Conservation (phyloP, 2,113 vertebrate species). For the Baryphthengus martii region DNA sequence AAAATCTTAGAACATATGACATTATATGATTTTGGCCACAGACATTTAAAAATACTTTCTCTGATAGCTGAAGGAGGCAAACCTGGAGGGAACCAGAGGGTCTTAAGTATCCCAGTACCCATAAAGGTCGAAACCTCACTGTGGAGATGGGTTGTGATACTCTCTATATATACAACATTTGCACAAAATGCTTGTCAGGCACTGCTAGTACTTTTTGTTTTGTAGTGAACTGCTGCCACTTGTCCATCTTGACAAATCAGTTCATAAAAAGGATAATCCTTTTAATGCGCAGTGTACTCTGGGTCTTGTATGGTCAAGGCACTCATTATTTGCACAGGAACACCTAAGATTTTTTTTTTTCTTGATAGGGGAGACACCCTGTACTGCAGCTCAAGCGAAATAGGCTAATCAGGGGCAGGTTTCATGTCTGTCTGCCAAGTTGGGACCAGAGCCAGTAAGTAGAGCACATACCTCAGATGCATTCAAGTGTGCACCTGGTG, state of each 20-base stretch:
- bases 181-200: neutral
- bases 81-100: neutral
- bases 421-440: slow-evolving; percentile 41
- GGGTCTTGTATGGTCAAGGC: neutral
- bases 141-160: neutral
- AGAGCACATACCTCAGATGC: slow-evolving; percentile 58
- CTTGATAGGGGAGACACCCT: neutral
- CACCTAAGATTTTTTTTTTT: neutral
- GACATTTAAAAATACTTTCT: neutral
- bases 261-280: neutral
- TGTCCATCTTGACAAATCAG: neutral
- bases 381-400: slow-evolving; percentile 32
- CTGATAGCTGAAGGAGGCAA: neutral
- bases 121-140: accelerated
- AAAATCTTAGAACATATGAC: neutral
- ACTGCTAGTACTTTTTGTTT: neutral
- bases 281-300: neutral
- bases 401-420: slow-evolving; percentile 57
- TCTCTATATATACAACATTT: neutral
- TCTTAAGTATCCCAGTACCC: neutral
- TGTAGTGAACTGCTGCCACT: neutral
- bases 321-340: neutral
- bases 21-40: neutral
- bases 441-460: slow-evolving; percentile 39
- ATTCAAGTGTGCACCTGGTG: slow-evolving; percentile 75